A percentile compares a stretch with the other conserved stretches of the same genome.
These are phyloP conservation scores for Epinephelus awoara DNA, from an alignment of 2,797 vertebrate genomes.

Conservation along the genomic window DNA sequence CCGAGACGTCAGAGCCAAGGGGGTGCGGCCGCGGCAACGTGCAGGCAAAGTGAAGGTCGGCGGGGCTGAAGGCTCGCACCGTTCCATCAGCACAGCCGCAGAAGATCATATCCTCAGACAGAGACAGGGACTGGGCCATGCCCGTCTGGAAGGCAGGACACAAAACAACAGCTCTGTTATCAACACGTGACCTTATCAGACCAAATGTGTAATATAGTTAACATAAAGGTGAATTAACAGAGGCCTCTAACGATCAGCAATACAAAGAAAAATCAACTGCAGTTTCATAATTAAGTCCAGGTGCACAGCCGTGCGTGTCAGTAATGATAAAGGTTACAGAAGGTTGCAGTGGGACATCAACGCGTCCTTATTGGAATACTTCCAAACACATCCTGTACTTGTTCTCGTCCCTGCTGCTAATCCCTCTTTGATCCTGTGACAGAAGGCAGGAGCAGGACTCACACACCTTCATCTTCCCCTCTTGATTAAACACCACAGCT, in stretches of 20 bases:
- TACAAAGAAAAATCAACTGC: too few relatives aligned
- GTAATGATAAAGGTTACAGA: constrained; percentile 27
- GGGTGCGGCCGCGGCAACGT: constrained; percentile 92
- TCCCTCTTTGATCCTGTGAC: constrained; percentile 58
- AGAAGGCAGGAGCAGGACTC: constrained; percentile 29
- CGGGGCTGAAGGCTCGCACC: constrained; percentile 90
- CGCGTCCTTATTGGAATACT: constrained; percentile 28
- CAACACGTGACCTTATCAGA: not conserved
- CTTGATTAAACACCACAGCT: constrained; percentile 42
- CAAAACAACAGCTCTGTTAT: not conserved
- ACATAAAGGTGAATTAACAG: not conserved
- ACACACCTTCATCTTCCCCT: constrained; percentile 34
- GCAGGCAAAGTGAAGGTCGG: constrained; percentile 91
- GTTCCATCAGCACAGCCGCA: constrained; percentile 96
- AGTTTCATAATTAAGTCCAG: not conserved
- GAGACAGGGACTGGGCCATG: constrained; percentile 91
- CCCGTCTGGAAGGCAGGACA: constrained; percentile 85
- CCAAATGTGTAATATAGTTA: not conserved
- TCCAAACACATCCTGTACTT: constrained; percentile 57
- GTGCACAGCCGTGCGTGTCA: not conserved
- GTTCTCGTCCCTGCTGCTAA: constrained; percentile 44
- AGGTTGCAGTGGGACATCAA: constrained; percentile 8
- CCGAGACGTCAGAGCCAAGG: constrained; percentile 88
- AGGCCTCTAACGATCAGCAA: too few relatives aligned
- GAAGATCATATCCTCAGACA: constrained; percentile 94